phyloP scores from a whole-genome alignment of 2,797 vertebrate species.

The Mionectes olivaceus region DNA sequence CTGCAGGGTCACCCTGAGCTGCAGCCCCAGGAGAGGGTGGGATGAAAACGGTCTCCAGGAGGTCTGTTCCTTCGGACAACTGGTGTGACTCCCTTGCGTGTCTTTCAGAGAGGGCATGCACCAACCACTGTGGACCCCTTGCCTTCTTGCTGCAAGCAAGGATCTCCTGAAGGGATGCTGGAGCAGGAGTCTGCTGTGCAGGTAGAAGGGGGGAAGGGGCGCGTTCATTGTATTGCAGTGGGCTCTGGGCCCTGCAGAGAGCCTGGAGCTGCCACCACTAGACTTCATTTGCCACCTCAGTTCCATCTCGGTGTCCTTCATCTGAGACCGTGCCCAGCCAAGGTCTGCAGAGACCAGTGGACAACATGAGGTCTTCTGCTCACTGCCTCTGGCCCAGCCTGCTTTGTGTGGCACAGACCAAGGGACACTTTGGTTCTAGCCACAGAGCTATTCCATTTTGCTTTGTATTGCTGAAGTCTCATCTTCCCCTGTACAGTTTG shows the following conservation, averaged over 20 bases:
- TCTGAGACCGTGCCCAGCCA: not conserved
- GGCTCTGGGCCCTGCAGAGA: not conserved
- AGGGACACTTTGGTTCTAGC: not conserved
- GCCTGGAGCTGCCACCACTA: slow-evolving; percentile 25
- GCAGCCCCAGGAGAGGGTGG: slow-evolving; percentile 17
- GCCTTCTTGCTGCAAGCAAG: slow-evolving; percentile 73
- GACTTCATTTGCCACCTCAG: slow-evolving; percentile 30
- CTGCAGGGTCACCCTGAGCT: not conserved
- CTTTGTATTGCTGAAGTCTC: not conserved
- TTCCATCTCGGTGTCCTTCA: slow-evolving; percentile 20
- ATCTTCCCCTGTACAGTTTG: not conserved
- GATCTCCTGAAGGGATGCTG: slow-evolving; percentile 73
- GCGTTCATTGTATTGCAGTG: not conserved
- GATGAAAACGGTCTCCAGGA: slow-evolving; percentile 27
- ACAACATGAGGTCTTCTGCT: not conserved
- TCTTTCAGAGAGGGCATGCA: slow-evolving; percentile 71
- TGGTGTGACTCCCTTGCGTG: slow-evolving; percentile 60
- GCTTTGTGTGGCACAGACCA: not conserved
- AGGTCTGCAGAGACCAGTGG: not conserved
- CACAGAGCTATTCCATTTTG: not conserved
- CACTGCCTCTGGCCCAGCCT: not conserved
- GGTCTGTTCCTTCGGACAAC: slow-evolving; percentile 38
- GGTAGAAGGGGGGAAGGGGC: slow-evolving; percentile 68
- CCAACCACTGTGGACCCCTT: slow-evolving; percentile 64
- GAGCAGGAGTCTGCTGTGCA: slow-evolving; percentile 67